Percentiles rank a stretch among this genome's conserved stretches.
Conservation (phyloP, 2,113 vertebrate genomes). For the Gasterosteus nipponicus region DNA sequence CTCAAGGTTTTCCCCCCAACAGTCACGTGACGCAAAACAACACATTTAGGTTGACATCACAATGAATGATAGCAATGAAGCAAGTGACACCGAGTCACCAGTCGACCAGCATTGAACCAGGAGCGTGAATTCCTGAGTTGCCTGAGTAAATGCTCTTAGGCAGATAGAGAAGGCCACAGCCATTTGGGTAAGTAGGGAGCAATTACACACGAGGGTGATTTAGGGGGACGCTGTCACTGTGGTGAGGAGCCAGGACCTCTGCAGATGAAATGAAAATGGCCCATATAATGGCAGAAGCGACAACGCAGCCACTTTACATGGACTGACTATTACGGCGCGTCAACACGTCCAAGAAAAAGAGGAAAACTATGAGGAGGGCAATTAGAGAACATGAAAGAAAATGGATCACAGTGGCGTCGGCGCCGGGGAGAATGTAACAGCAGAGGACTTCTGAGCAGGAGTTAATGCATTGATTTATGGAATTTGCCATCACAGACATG, state of each 20-base stretch:
- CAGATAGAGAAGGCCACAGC: conserved; percentile 76
- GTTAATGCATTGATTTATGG: conserved; percentile 76
- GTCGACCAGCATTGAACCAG: conserved; percentile 63
- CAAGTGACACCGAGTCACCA: conserved; percentile 41
- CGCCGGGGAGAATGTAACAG: conserved; percentile 41
- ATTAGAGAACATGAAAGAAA: conserved; percentile 75
- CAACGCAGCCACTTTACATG: conserved; percentile 74
- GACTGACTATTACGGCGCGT: conserved; percentile 79
- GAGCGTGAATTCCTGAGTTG: conserved; percentile 54
- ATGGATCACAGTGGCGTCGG: conserved; percentile 49
- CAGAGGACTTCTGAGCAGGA: conserved; percentile 65
- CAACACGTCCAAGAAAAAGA: conserved; percentile 81
- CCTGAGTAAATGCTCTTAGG: conserved; percentile 81
- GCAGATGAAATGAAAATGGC: conserved; percentile 81
- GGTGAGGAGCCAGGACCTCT: conserved; percentile 72
- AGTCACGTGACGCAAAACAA: conserved; percentile 42
- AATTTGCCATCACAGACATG: conserved; percentile 71
- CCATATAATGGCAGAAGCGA: conserved; percentile 76
- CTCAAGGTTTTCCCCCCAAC: conserved; percentile 19
- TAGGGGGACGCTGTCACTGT: conserved; percentile 76
- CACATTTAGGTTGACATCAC: conserved; percentile 20
- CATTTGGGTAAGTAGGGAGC: conserved; percentile 82
- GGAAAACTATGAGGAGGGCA: conserved; percentile 78
- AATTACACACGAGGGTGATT: conserved; percentile 81
- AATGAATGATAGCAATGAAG: conserved; percentile 56